These are phyloP conservation scores for Rhynchopsitta pachyrhyncha DNA, from an alignment of 2,113 vertebrate genomes.

Conservation along the genomic window DNA sequence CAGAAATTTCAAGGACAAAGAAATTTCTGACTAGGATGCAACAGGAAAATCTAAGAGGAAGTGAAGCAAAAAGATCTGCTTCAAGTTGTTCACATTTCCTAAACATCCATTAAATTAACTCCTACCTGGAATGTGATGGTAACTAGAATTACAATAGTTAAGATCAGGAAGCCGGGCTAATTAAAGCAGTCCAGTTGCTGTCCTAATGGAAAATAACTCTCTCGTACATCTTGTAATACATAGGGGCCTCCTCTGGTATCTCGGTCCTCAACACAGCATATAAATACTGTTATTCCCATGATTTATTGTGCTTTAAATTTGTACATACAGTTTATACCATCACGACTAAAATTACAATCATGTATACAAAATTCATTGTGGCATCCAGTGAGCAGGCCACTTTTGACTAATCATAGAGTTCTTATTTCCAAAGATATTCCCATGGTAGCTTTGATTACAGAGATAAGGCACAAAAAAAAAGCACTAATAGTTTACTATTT, in stretches of 20 bases:
- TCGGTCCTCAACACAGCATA: neutral
- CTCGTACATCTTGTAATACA: neutral
- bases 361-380: neutral
- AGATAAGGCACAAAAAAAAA: neutral
- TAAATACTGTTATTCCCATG: neutral
- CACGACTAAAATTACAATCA: neutral
- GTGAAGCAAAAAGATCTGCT: neutral
- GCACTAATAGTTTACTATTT: neutral
- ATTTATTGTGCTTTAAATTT: neutral
- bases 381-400: neutral
- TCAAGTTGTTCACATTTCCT: neutral
- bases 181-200: neutral
- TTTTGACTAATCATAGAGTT: neutral
- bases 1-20: neutral
- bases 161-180: neutral
- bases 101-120: neutral
- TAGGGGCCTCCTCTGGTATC: neutral
- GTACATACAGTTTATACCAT: neutral
- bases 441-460: neutral
- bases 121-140: neutral
- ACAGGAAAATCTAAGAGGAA: neutral
- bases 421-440: neutral
- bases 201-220: neutral
- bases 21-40: neutral
- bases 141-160: neutral